Base-by-base conservation (phyloP, 1,140 invertebrate species). In the Ips typographus region DNA sequence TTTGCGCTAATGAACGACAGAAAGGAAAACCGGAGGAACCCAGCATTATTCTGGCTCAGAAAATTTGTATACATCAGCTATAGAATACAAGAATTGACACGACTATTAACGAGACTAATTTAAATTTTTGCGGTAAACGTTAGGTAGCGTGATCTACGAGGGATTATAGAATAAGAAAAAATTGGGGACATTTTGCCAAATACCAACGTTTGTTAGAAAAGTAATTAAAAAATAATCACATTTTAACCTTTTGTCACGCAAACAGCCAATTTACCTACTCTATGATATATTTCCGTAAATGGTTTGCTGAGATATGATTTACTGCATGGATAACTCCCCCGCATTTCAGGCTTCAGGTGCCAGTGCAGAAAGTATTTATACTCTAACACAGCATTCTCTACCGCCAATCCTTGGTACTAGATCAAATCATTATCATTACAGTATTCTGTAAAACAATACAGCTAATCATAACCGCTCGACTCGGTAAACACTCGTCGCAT, bases 151-250 rank as follows among this genome's bases (percentile, higher is more conserved):
- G 47, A 2, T 7, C 47, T 22, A 22, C 7, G 22, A 22, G 22
- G 22, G 22, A 22, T 22, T 22, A 22, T 22, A 22, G 22, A 22
- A 22, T 22, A 0, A 22, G 0, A 22, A 22, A 22, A 22, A 22
- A 22, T 22, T 22, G 22, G 22, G 22, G 22, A 22, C 22, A 22
- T 22, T 22, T 22, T 22, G 22, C 22, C 22, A 22, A 22, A 22
- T 22, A 22, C 22, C 22, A 22, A 22, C 61, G 53, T 64, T 64
- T 64, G 61, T 64, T 49, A 37, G 47, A n/a, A 64, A 64, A 64
- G 61, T 53, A 64, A 64, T 64, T 64, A 64, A 64, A 64, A 64
- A 64, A 64, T 64, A 64, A 64, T 64, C 42, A 64, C 47, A 52
- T 51, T 52, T 57, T 40, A 47, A n/a, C 8, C 57, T 22, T 40